Conservation (phyloP, 92 coral and sea anemone genomes). For the Plumapathes pennacea region DNA sequence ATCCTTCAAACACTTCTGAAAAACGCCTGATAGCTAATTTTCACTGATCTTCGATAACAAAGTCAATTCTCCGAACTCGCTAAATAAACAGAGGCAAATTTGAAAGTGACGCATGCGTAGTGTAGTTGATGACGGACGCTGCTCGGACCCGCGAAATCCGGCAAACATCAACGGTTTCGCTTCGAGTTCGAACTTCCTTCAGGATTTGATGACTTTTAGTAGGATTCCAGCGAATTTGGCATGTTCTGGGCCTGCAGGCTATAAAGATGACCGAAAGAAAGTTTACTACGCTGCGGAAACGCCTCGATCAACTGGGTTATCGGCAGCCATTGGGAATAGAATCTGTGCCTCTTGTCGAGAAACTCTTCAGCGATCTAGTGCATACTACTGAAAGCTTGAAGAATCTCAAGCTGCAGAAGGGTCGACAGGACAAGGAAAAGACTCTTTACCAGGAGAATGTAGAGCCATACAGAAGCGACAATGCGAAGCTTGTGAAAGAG, state of each 20-base stretch:
- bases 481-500: constrained; percentile 96
- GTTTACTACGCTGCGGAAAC: constrained; percentile 96
- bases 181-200: constrained; percentile 11
- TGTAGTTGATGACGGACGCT: constrained; percentile 56
- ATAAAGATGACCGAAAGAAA: constrained; percentile 88
- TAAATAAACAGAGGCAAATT: constrained; percentile 94
- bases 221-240: constrained; percentile 5
- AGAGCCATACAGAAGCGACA: constrained; percentile 98
- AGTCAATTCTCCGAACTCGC: constrained; percentile 53
- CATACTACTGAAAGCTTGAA: constrained; percentile 99
- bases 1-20: too few relatives aligned
- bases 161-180: constrained; percentile 68
- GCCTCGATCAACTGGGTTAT: constrained; percentile 97
- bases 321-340: constrained; percentile 98
- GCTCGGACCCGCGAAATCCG: constrained; percentile 60
- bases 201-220: constrained; percentile 26
- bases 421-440: constrained; percentile 74
- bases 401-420: constrained; percentile 83
- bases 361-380: constrained; percentile 96
- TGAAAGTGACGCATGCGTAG: constrained; percentile 96
- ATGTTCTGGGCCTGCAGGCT: constrained; percentile 7
- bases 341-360: constrained; percentile 96
- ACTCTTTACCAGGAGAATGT: constrained; percentile 85
- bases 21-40: too few relatives aligned
- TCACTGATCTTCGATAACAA: constrained; percentile 27